phyloP scores from a whole-genome alignment of 2,888 invertebrate species.

The Caradrina kadenii region DNA sequence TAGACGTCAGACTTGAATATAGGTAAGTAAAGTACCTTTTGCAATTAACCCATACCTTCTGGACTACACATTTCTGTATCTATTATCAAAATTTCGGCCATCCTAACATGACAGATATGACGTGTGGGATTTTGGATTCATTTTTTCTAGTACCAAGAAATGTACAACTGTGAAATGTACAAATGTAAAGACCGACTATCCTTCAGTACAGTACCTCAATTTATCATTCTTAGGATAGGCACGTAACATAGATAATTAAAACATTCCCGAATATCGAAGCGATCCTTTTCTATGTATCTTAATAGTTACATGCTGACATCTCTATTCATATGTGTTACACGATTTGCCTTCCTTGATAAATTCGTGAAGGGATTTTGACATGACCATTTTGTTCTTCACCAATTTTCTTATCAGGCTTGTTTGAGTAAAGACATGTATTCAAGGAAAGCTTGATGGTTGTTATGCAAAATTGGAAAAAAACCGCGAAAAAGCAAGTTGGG shows the following conservation, averaged over 20 bases:
- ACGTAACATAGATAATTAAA: slow-evolving; percentile 15
- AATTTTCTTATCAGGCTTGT: not conserved
- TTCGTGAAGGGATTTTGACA: not conserved
- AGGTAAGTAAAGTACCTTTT: no score
- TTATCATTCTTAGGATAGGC: slow-evolving; percentile 19
- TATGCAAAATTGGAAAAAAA: not conserved
- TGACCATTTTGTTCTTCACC: not conserved
- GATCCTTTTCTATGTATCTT: slow-evolving; percentile 3
- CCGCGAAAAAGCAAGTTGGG: no score
- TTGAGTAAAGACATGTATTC: not conserved
- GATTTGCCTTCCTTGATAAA: not conserved
- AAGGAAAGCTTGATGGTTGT: not conserved
- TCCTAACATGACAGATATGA: no score
- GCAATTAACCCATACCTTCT: not conserved
- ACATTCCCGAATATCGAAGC: not conserved
- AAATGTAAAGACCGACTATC: not conserved
- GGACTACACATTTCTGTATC: not conserved
- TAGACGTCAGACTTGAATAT: no score
- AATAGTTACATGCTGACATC: not conserved
- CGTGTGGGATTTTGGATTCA: not conserved
- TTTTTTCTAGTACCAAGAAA: not conserved
- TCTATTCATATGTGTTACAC: not conserved
- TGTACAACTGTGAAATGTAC: not conserved
- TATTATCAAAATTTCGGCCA: no score
- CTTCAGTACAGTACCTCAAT: slow-evolving; percentile 15